A percentile compares a stretch with the other conserved stretches of the same genome.
Evolutionary conservation across 2,888 invertebrate genomes (phyloP).

Genomic region (Spisula solida): DNA sequence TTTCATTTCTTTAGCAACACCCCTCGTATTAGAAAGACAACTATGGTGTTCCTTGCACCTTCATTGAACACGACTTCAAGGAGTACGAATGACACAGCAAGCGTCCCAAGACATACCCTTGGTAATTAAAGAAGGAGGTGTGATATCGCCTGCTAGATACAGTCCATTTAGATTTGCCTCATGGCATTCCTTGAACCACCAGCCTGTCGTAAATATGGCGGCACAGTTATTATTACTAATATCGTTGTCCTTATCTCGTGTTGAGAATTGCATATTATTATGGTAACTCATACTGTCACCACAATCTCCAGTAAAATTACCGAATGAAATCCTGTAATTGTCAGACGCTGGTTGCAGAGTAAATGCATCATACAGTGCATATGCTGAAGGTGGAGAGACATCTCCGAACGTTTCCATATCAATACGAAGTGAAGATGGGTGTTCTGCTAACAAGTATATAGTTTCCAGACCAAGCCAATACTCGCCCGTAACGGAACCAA

Average conservation of each 20-base stretch:
- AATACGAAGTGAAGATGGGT: neutral
- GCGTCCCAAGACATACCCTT: too few species aligned
- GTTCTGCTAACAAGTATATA: neutral
- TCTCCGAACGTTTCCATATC: neutral
- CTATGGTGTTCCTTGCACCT: too few species aligned
- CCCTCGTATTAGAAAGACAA: too few species aligned
- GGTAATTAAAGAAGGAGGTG: too few species aligned
- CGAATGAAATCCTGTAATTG: neutral
- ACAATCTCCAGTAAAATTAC: neutral
- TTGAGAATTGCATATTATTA: neutral
- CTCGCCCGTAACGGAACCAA: neutral
- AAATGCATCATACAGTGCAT: neutral
- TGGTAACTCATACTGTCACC: neutral
- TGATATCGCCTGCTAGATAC: neutral
- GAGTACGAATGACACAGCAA: too few species aligned
- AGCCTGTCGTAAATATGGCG: neutral
- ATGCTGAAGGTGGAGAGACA: neutral
- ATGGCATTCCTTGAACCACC: neutral
- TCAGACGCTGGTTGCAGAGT: neutral
- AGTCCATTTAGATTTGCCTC: neutral
- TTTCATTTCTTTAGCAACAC: too few species aligned
- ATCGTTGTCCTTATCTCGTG: neutral
- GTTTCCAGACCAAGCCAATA: constrained; percentile 2
- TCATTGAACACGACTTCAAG: too few species aligned
- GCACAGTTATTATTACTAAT: neutral